These are phyloP conservation scores for Saturnia japonica DNA, from an alignment of 2,888 invertebrate species.

Conservation along the genomic window DNA sequence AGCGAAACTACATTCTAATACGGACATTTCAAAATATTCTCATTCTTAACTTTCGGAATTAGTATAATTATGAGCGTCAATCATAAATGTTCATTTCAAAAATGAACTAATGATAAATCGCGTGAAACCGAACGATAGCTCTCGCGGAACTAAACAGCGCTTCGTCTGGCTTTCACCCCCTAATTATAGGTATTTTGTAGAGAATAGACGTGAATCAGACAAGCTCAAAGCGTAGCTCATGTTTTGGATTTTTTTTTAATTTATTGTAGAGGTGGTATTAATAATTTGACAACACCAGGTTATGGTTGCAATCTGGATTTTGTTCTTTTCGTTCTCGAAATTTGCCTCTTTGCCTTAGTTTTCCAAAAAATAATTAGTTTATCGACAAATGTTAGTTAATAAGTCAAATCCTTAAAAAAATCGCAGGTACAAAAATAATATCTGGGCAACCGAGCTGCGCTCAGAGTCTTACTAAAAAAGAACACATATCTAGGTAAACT, in stretches of 20 bases:
- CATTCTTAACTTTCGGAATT: constrained; percentile 6
- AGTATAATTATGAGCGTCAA: constrained; percentile 12
- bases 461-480: no score
- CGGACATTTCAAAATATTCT: neutral
- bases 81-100: constrained; percentile 14
- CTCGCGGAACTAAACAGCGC: constrained; percentile 52
- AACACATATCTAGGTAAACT: no score
- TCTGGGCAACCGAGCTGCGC: no score
- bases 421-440: no score
- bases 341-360: neutral
- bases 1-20: constrained; percentile 8
- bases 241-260: constrained; percentile 16
- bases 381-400: no score
- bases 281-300: neutral
- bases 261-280: constrained; percentile 7
- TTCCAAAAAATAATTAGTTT: no score
- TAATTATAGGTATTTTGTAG: constrained; percentile 63
- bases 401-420: no score
- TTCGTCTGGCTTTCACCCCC: constrained; percentile 60
- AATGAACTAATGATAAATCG: constrained; percentile 36
- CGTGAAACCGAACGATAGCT: constrained; percentile 47
- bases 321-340: neutral
- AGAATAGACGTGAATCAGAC: constrained; percentile 57
- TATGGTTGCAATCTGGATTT: neutral
- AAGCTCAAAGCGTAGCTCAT: constrained; percentile 33